Evolutionary conservation across 2,888 invertebrate genomes (phyloP).

Genomic region (Timandra comae): DNA sequence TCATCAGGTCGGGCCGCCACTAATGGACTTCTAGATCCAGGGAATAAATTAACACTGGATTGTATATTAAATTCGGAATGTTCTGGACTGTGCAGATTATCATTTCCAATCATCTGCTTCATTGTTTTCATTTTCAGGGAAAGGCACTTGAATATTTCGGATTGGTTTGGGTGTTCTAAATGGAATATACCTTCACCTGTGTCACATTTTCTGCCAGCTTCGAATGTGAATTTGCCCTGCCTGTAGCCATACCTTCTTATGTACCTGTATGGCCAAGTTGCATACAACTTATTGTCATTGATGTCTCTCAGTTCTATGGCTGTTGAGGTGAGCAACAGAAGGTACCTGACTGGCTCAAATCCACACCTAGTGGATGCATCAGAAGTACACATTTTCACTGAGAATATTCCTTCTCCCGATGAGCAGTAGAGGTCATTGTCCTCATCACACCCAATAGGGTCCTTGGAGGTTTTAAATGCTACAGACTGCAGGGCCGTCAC

Average conservation of each 20-base stretch:
- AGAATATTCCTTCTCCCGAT: conserved; percentile 88
- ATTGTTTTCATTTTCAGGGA: conserved; percentile 91
- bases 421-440: conserved; percentile 93
- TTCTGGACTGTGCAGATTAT: conserved; percentile 79
- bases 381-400: conserved; percentile 85
- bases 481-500: conserved; percentile 86
- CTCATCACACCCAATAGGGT: conserved; percentile 83
- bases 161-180: conserved; percentile 87
- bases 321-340: conserved; percentile 83
- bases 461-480: conserved; percentile 85
- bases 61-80: conserved; percentile 85
- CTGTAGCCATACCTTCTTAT: conserved; percentile 91
- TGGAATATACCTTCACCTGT: conserved; percentile 91
- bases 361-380: conserved; percentile 87
- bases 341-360: conserved; percentile 82
- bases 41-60: conserved; percentile 85
- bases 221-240: conserved; percentile 90
- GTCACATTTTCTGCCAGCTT: conserved; percentile 90
- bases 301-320: conserved; percentile 84
- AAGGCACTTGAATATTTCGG: conserved; percentile 88
- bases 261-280: conserved; percentile 90
- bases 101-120: conserved; percentile 87
- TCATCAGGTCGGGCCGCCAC: conserved; percentile 78
- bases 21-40: conserved; percentile 87
- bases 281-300: conserved; percentile 79